Conservation (phyloP, 1,140 invertebrate species). For the Apolygus lucorum region DNA sequence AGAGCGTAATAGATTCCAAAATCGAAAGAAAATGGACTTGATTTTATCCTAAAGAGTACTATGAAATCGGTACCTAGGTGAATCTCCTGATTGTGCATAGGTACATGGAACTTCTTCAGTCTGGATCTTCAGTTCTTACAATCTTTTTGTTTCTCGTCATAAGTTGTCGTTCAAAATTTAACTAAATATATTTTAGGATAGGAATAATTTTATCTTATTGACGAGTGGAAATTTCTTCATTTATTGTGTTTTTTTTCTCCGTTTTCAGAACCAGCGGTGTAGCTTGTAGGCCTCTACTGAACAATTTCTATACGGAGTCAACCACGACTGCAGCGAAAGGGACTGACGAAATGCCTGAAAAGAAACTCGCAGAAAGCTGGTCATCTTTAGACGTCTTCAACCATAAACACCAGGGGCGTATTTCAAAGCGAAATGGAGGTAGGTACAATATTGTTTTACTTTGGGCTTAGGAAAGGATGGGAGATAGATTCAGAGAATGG, state of each 20-base stretch:
- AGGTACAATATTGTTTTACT: constrained; percentile 4
- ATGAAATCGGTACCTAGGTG: no score
- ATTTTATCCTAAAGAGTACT: no score
- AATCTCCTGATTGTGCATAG: no score
- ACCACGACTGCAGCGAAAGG: neutral
- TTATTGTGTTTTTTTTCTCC: neutral
- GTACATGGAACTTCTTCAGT: no score
- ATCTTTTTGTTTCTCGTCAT: no score
- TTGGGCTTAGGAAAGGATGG: no score
- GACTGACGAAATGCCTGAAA: constrained; percentile 24
- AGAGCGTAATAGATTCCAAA: no score
- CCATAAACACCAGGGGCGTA: constrained; percentile 34
- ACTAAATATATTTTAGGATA: no score
- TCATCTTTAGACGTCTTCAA: constrained; percentile 36
- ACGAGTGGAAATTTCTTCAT: neutral
- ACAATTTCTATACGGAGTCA: constrained; percentile 15
- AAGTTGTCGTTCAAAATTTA: no score
- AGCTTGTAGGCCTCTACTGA: constrained; percentile 17
- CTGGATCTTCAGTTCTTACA: no score
- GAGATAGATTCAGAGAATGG: no score
- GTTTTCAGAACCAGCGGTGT: constrained; percentile 19
- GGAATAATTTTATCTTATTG: neutral
- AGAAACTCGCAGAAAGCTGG: constrained; percentile 36
- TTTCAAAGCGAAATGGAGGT: constrained; percentile 24
- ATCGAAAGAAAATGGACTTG: no score